Percentiles rank a stretch among this genome's conserved stretches.
phyloP scores from a whole-genome alignment of 2,888 invertebrate species.

The Bellardia bayeri region DNA sequence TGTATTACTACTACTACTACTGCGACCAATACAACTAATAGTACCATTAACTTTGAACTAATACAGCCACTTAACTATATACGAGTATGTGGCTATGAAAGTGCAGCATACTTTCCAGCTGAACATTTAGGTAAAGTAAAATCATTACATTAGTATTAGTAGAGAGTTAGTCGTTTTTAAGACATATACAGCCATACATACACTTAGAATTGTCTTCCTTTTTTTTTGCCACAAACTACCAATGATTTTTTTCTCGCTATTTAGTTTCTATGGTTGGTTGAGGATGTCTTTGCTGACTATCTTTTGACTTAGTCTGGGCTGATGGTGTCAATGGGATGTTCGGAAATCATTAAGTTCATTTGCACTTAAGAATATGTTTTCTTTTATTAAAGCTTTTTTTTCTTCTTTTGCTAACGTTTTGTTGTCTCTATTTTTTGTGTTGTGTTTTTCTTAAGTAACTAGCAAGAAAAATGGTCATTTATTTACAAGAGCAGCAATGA shows the following conservation, averaged over 20 bases:
- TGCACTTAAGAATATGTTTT: slow-evolving; percentile 72
- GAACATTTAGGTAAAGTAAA: slow-evolving; percentile 55
- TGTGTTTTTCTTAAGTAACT: slow-evolving; percentile 50
- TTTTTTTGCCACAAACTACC: neutral
- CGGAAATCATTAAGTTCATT: slow-evolving; percentile 76
- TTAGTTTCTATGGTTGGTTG: slow-evolving; percentile 53
- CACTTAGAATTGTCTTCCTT: slow-evolving; percentile 28
- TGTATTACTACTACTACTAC: slow-evolving; percentile 26
- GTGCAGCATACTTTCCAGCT: slow-evolving; percentile 31
- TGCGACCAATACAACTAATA: slow-evolving; percentile 6
- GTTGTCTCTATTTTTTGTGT: slow-evolving; percentile 34
- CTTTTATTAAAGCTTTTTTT: slow-evolving; percentile 50
- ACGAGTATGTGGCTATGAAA: neutral
- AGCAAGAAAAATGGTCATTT: slow-evolving; percentile 62
- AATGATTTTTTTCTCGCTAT: slow-evolving; percentile 34
- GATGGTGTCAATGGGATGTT: slow-evolving; percentile 72
- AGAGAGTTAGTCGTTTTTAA: slow-evolving; percentile 40
- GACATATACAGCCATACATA: neutral
- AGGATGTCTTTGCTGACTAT: slow-evolving; percentile 15
- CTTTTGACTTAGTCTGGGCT: slow-evolving; percentile 42
- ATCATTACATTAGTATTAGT: slow-evolving; percentile 64
- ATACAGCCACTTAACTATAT: slow-evolving; percentile 7
- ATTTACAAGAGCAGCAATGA: slow-evolving; percentile 52
- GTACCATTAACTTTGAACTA: neutral
- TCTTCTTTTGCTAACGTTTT: slow-evolving; percentile 7